These are phyloP conservation scores for Fopius arisanus DNA, from an alignment of 1,140 invertebrate genomes.

Conservation along the genomic window DNA sequence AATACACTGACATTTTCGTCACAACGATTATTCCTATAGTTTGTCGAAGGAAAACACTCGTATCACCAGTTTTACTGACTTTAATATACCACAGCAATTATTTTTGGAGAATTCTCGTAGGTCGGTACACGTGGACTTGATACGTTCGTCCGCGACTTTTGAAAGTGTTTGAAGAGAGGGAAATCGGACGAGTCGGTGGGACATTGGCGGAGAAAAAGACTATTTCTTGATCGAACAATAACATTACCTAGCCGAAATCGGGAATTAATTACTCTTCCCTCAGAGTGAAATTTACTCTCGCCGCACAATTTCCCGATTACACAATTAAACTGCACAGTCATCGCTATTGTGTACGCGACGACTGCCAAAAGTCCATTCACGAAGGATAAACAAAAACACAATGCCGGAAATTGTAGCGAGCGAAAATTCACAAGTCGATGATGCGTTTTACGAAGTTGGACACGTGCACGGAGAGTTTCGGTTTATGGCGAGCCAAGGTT, in stretches of 20 bases:
- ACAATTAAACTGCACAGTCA: background rate
- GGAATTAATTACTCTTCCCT: no score
- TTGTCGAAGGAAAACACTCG: background rate
- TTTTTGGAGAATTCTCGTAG: background rate
- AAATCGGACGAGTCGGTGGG: background rate
- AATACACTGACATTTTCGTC: slow-evolving; percentile 8
- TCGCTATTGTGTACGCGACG: background rate
- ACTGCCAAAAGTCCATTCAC: background rate
- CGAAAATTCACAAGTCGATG: background rate
- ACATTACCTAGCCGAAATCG: no score
- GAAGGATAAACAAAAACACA: background rate
- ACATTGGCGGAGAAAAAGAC: no score
- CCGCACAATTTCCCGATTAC: background rate
- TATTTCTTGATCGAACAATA: no score
- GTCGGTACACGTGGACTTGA: background rate
- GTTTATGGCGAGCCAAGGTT: slow-evolving; percentile 1
- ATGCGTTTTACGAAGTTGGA: background rate
- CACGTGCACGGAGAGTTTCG: slow-evolving; percentile 7
- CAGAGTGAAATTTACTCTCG: no score
- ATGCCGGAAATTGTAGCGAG: background rate
- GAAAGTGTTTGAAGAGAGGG: background rate
- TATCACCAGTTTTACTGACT: background rate
- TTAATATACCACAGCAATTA: slow-evolving; percentile 6
- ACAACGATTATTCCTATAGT: background rate
- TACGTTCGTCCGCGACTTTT: background rate